phyloP scores from a whole-genome alignment of 2,797 vertebrate genomes.

The Hephaestus fuliginosus region DNA sequence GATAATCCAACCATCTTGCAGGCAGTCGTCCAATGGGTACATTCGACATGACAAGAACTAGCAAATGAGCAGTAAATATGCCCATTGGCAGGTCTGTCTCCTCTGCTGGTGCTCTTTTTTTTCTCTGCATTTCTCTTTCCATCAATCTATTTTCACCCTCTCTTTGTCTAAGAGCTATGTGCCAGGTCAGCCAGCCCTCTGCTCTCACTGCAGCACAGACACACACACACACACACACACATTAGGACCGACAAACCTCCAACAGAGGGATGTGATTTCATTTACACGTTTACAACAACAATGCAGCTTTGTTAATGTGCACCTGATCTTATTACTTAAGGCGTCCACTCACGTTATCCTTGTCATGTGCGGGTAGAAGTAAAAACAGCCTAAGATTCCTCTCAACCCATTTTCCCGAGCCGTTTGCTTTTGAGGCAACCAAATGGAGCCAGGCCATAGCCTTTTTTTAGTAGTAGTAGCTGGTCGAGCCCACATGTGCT shows the following conservation, averaged over 20 bases:
- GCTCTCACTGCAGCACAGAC: constrained; percentile 45
- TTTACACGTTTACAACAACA: constrained; percentile 10
- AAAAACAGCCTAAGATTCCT: constrained; percentile 9
- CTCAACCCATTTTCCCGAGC: constrained; percentile 31
- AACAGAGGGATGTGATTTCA: constrained; percentile 21
- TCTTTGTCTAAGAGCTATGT: constrained; percentile 30
- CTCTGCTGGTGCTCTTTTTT: neutral
- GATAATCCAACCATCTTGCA: neutral
- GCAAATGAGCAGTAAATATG: neutral
- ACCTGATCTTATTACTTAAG: constrained; percentile 11
- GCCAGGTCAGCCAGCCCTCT: constrained; percentile 34
- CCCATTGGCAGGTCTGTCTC: neutral
- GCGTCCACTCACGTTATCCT: constrained; percentile 7
- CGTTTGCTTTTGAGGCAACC: constrained; percentile 29
- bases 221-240: constrained; percentile 10
- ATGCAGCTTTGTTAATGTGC: neutral
- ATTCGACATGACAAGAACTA: constrained; percentile 10
- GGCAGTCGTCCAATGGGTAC: neutral
- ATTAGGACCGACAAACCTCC: constrained; percentile 17
- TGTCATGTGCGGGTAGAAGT: constrained; percentile 20
- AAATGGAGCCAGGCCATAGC: neutral
- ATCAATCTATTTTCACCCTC: constrained; percentile 24
- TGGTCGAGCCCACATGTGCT: constrained; percentile 21
- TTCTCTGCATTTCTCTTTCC: constrained; percentile 26
- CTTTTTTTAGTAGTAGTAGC: constrained; percentile 15